Conservation (phyloP, 2,797 vertebrate genomes). For the Simalia tracyae region DNA sequence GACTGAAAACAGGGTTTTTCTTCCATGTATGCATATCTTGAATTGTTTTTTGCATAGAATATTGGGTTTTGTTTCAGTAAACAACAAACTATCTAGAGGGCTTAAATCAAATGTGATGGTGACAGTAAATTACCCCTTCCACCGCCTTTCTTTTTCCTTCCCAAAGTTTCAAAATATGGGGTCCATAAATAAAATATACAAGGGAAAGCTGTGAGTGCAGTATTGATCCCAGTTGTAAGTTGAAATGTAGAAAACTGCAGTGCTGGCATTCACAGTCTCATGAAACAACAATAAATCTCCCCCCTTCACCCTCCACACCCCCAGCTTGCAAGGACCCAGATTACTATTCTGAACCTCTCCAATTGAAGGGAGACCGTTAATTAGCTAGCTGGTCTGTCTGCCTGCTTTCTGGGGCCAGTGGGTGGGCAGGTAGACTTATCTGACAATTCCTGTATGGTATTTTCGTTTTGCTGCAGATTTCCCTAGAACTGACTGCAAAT, state of each 20-base stretch:
- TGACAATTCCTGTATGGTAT: constrained; percentile 3
- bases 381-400: constrained; percentile 39
- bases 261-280: constrained; percentile 44
- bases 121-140: constrained; percentile 23
- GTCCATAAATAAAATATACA: constrained; percentile 63
- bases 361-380: constrained; percentile 41
- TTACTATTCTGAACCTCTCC: constrained; percentile 33
- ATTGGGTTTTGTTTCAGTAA: not conserved
- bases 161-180: constrained; percentile 44
- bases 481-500: constrained; percentile 20
- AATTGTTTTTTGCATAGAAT: fast-evolving
- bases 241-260: constrained; percentile 56
- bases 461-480: constrained; percentile 37
- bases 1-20: not conserved
- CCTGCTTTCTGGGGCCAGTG: not conserved
- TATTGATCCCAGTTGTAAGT: constrained; percentile 64
- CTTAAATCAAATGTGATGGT: constrained; percentile 32
- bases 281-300: constrained; percentile 57
- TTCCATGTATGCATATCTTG: fast-evolving
- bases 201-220: constrained; percentile 38
- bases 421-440: constrained; percentile 29
- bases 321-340: constrained; percentile 39
- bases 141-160: not conserved
- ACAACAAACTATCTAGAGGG: constrained; percentile 24
- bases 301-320: not conserved